These are phyloP conservation scores for Hemiscyllium ocellatum DNA, from an alignment of 2,113 vertebrate genomes.

Conservation along the genomic window DNA sequence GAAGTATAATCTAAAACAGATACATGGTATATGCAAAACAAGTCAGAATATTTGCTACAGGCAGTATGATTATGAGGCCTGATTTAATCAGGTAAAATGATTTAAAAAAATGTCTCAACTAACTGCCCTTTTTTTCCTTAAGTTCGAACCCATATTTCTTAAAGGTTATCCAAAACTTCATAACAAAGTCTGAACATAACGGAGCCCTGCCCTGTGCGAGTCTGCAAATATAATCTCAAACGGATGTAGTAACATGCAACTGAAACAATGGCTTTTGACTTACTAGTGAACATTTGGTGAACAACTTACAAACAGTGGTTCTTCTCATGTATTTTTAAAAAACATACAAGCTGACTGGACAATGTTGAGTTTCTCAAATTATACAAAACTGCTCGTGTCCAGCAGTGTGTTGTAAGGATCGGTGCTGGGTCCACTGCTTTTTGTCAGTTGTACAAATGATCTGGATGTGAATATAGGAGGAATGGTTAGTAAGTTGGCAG, in stretches of 20 bases:
- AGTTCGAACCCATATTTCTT: not conserved
- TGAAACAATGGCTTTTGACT: not conserved
- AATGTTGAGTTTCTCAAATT: not conserved
- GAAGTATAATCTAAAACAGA: not conserved
- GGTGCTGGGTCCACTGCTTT: no score
- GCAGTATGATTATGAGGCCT: not conserved
- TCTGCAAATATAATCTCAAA: not conserved
- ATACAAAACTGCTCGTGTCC: not conserved
- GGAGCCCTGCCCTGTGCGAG: not conserved
- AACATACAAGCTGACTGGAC: not conserved
- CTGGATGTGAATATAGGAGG: no score
- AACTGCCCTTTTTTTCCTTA: not conserved
- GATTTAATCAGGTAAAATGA: not conserved
- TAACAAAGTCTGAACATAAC: not conserved
- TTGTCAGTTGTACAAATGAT: no score
- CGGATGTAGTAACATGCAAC: not conserved
- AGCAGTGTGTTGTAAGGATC: no score
- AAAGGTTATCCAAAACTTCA: not conserved
- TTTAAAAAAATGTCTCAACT: not conserved
- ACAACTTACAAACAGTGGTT: not conserved
- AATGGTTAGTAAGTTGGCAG: no score
- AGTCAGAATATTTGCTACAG: not conserved
- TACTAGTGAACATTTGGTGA: not conserved
- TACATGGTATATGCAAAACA: not conserved
- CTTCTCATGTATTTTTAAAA: not conserved